Percentiles rank a stretch among this genome's conserved stretches.
These are phyloP conservation scores for Coreoperca whiteheadi DNA, from an alignment of 2,113 vertebrate genomes.

Conservation along the genomic window DNA sequence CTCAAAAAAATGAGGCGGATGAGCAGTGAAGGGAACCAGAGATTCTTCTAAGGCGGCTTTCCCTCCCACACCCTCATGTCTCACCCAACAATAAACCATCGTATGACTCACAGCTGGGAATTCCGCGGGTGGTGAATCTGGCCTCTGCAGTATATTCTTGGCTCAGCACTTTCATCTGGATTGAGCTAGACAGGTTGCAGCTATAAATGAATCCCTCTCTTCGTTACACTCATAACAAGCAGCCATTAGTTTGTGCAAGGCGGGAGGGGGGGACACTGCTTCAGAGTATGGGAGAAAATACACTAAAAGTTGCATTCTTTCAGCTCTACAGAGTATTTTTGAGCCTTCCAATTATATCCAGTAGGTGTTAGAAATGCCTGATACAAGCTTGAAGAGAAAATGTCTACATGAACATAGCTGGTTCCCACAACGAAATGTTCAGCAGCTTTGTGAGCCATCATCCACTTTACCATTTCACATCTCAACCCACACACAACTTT, in stretches of 20 bases:
- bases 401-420: not conserved
- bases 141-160: not conserved
- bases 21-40: conserved; percentile 46
- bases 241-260: conserved; percentile 9
- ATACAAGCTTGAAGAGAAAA: not conserved
- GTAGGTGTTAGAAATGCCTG: not conserved
- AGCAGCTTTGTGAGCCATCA: not conserved
- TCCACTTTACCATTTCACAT: not conserved
- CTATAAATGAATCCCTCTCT: conserved; percentile 10
- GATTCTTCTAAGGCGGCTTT: conserved; percentile 29
- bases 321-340: not conserved
- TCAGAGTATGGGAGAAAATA: not conserved
- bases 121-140: conserved; percentile 44
- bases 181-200: conserved; percentile 12
- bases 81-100: conserved; percentile 38
- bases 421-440: not conserved
- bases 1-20: not conserved
- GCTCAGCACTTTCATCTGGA: conserved; percentile 50
- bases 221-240: conserved; percentile 37
- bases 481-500: not conserved
- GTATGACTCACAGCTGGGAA: conserved; percentile 67
- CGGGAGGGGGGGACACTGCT: not conserved
- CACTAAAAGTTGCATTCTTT: not conserved
- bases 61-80: conserved; percentile 42
- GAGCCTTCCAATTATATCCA: not conserved